A percentile compares a stretch with the other conserved stretches of the same genome.
phyloP scores from a whole-genome alignment of 2,113 vertebrate species.

The Leucopsar rothschildi region DNA sequence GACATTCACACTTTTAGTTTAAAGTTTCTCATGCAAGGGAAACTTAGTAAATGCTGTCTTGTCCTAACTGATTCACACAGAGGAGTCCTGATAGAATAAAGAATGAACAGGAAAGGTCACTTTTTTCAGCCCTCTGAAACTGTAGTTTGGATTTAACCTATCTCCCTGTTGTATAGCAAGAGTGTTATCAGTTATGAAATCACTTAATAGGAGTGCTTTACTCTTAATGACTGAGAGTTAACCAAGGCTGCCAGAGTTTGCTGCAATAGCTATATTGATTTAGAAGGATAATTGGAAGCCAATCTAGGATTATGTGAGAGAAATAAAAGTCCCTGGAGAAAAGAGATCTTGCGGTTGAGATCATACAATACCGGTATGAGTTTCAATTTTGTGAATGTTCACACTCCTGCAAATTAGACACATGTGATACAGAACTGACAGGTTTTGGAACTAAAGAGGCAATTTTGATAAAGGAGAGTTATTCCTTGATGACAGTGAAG shows the following conservation, averaged over 20 bases:
- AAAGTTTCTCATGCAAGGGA: neutral
- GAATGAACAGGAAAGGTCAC: neutral
- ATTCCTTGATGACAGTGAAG: neutral
- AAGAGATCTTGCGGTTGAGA: neutral
- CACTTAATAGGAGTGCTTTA: neutral
- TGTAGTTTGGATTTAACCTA: neutral
- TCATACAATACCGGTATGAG: neutral
- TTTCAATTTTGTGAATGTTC: neutral
- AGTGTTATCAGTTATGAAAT: constrained; percentile 5
- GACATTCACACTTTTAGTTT: neutral
- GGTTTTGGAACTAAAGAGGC: neutral
- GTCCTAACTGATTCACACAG: neutral
- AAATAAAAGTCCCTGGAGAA: neutral
- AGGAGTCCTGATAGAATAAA: neutral
- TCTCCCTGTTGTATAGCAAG: neutral
- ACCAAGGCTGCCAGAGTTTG: neutral
- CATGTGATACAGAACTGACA: neutral
- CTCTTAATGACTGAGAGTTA: constrained; percentile 12
- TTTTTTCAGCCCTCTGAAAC: neutral
- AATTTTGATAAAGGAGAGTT: neutral
- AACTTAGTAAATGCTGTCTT: neutral
- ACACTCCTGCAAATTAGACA: neutral
- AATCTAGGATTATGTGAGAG: neutral
- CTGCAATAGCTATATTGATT: constrained; percentile 3
- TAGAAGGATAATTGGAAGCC: constrained; percentile 1